Evolutionary conservation across 2,888 invertebrate species (phyloP).

Genomic region (Xestia sexstrigata): DNA sequence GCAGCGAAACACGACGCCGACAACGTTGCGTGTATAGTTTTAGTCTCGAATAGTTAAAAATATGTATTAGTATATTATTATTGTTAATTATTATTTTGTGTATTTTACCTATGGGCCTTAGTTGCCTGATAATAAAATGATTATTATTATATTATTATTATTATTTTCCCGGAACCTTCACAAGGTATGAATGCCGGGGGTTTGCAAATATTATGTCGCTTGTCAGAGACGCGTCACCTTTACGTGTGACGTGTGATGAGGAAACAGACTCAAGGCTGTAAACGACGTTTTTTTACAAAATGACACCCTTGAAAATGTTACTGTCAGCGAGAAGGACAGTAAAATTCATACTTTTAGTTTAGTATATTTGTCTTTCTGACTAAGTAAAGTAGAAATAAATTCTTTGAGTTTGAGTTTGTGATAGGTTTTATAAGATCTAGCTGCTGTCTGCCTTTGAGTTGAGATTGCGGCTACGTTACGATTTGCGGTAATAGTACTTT

Average conservation of each 20-base stretch:
- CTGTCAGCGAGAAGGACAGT: too few species aligned
- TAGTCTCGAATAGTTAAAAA: too few species aligned
- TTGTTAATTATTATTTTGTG: too few species aligned
- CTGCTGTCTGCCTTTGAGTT: not conserved
- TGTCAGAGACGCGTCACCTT: not conserved
- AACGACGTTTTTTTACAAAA: conserved; percentile 1
- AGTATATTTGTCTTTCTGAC: too few species aligned
- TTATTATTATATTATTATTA: too few species aligned
- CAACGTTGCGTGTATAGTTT: too few species aligned
- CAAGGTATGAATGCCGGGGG: conserved; percentile 10
- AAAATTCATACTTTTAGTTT: too few species aligned
- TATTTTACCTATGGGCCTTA: too few species aligned
- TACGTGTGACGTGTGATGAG: not conserved
- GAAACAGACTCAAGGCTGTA: not conserved
- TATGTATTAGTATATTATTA: too few species aligned
- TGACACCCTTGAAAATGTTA: not conserved
- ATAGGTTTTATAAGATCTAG: not conserved
- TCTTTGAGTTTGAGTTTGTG: not conserved
- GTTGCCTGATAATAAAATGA: too few species aligned
- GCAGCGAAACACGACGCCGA: too few species aligned
- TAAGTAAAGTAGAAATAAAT: not conserved
- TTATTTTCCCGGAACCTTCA: conserved; percentile 5
- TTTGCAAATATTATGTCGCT: conserved; percentile 14
- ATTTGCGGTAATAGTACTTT: not conserved
- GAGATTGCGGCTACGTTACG: not conserved